Percentiles rank a stretch among this genome's conserved stretches.
Conservation (phyloP, 1,140 invertebrate species). For the Drosophila kepulauana region DNA sequence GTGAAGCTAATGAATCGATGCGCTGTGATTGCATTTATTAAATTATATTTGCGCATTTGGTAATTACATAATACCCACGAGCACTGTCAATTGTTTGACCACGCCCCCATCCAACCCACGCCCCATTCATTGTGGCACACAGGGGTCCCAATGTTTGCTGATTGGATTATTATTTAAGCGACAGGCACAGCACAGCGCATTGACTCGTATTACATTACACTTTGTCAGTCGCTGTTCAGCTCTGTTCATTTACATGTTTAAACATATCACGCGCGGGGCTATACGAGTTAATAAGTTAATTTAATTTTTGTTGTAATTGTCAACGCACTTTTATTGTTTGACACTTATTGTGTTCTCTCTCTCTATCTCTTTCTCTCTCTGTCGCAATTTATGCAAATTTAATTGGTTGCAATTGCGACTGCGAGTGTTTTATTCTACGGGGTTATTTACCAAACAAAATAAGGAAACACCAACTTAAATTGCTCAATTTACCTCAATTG, state of each 20-base stretch:
- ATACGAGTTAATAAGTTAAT: slow-evolving; percentile 76
- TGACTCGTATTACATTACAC: slow-evolving; percentile 76
- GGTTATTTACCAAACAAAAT: slow-evolving; percentile 6
- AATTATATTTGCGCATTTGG: slow-evolving; percentile 57
- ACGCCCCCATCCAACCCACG: slow-evolving; percentile 2
- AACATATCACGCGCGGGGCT: slow-evolving; percentile 44
- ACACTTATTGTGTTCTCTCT: slow-evolving; percentile 40
- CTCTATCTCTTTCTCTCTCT: background rate
- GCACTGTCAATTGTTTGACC: slow-evolving; percentile 61
- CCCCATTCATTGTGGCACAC: slow-evolving; percentile 1
- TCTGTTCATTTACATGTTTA: slow-evolving; percentile 53
- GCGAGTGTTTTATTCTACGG: background rate
- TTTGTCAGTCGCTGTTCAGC: slow-evolving; percentile 49
- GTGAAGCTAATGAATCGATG: slow-evolving; percentile 13
- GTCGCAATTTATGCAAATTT: slow-evolving; percentile 78
- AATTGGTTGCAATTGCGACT: slow-evolving; percentile 69
- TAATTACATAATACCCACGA: slow-evolving; percentile 51
- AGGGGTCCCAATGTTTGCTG: slow-evolving; percentile 58
- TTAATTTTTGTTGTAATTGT: slow-evolving; percentile 82
- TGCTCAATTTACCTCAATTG: background rate
- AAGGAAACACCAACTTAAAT: slow-evolving; percentile 3
- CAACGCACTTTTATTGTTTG: slow-evolving; percentile 78
- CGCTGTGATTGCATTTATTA: slow-evolving; percentile 46
- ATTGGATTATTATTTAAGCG: slow-evolving; percentile 81
- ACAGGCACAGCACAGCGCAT: slow-evolving; percentile 36